Evolutionary conservation across 2,797 vertebrate species (phyloP), one percentile per base, ranked within the genome.

Genomic region (Schizopygopsis pylzovi): DNA sequence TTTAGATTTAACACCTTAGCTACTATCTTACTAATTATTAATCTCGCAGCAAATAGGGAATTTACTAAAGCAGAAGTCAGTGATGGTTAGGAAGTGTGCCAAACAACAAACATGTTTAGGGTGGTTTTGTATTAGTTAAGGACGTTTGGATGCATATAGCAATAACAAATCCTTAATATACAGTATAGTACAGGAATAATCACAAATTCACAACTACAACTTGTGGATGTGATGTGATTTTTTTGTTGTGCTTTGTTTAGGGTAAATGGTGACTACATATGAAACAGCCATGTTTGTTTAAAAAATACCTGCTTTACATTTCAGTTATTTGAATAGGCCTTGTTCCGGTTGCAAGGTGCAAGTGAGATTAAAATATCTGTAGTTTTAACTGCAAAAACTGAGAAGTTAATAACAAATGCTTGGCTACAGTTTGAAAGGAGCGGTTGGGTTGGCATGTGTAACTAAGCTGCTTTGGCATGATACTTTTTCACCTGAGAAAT

Each of bases 381-480:
- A 28, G 16, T 25, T 59, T 41, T 8, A 72, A 16, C 25, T 73
- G 39, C 18, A 37, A 75, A 16, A 83, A 20, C 25, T 49, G 59
- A 41, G 22, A 70, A 6, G 4, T 10, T 84, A 70, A 18, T 43
- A 59, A 45, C 15, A 75, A 65, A 83, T 3, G 16, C 20, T 49
- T 22, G 2, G 20, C 28, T 63, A 25, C 68, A 4, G 71, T 75
- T 83, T 76, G 5, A 76, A 67, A 41, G 8, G 15, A 43, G 65
- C 16, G 59, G 18, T 77, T 84, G 37, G 72, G 16, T 79, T 56
- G 49, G 61, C 49, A 54, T 54, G 18, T 71, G 52, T 37, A 59
- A 33, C 77, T 61, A 79, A 70, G 59, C 65, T 4, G 8, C 67
- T 71, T 85, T 79, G n/a, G 12, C 8, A 71, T 71, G 52, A 70